Percentiles rank a stretch among this genome's conserved stretches.
Conservation (phyloP, 2,797 vertebrate genomes). For the Parauchenoglanis ngamensis region DNA sequence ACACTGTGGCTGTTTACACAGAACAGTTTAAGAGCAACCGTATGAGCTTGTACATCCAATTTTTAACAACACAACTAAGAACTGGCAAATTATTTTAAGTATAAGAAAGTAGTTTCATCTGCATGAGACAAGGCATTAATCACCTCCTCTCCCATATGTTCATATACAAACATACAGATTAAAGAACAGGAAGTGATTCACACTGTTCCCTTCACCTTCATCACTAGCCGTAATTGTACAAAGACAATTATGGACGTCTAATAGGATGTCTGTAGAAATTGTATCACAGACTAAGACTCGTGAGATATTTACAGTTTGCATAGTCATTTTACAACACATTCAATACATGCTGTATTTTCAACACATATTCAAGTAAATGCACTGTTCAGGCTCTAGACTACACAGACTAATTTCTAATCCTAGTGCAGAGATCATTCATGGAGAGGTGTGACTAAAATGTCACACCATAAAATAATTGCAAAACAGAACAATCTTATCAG, state of each 20-base stretch:
- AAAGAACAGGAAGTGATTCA: slow-evolving; percentile 73
- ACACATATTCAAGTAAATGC: not conserved
- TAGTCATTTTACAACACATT: not conserved
- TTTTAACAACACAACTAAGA: not conserved
- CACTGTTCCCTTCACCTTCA: slow-evolving; percentile 43
- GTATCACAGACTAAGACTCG: slow-evolving; percentile 11
- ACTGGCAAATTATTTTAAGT: not conserved
- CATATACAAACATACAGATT: slow-evolving; percentile 51
- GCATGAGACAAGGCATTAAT: not conserved
- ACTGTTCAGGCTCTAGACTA: not conserved
- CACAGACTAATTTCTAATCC: not conserved
- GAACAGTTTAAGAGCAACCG: not conserved
- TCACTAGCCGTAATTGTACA: slow-evolving; percentile 71
- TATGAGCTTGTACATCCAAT: not conserved
- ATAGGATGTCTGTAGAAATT: slow-evolving; percentile 61
- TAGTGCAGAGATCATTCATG: not conserved
- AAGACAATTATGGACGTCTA: slow-evolving; percentile 56
- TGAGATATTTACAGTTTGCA: not conserved
- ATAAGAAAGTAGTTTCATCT: not conserved
- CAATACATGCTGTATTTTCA: slow-evolving; percentile 2
- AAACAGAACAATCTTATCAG: not conserved
- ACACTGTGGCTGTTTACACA: slow-evolving; percentile 21
- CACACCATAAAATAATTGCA: slow-evolving; percentile 35
- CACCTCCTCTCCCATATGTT: not conserved
- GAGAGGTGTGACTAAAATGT: slow-evolving; percentile 26